These are phyloP conservation scores for Irena cyanogastra DNA, from an alignment of 2,113 vertebrate genomes.

Conservation along the genomic window DNA sequence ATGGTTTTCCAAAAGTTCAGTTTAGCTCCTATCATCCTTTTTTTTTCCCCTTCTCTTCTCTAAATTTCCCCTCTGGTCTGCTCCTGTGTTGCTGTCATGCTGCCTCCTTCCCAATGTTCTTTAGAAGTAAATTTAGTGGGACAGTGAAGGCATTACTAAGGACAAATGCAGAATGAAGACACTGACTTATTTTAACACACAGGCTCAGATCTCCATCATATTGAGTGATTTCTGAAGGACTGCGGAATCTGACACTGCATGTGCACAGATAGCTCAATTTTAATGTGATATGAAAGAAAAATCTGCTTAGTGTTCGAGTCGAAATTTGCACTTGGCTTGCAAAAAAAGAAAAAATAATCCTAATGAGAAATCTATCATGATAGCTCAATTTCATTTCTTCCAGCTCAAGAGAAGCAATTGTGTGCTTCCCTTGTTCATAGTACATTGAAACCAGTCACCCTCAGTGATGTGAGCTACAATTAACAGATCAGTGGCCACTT, in stretches of 20 bases:
- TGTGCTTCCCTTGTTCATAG: slow-evolving; percentile 16
- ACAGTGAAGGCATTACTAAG: neutral
- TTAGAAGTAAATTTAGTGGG: neutral
- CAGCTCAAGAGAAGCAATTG: neutral
- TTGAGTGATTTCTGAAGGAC: neutral
- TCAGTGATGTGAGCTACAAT: slow-evolving; percentile 4
- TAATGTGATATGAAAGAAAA: neutral
- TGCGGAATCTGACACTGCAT: neutral
- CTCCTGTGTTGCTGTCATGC: neutral
- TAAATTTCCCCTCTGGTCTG: neutral
- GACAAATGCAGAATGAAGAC: neutral
- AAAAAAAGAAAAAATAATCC: neutral
- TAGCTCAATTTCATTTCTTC: neutral
- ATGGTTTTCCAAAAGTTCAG: neutral
- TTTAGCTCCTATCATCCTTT: neutral
- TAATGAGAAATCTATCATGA: slow-evolving; percentile 36
- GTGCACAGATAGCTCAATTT: neutral
- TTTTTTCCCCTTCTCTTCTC: neutral
- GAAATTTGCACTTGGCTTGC: neutral
- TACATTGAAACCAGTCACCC: neutral
- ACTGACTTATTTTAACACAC: neutral
- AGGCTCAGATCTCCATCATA: neutral
- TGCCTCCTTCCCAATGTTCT: neutral
- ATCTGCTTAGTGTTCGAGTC: neutral
- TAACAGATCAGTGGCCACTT: slow-evolving; percentile 30